Evolutionary conservation across 2,113 vertebrate genomes (phyloP), one percentile per base, ranked within the genome.

Genomic region (Bubo blakistoni): DNA sequence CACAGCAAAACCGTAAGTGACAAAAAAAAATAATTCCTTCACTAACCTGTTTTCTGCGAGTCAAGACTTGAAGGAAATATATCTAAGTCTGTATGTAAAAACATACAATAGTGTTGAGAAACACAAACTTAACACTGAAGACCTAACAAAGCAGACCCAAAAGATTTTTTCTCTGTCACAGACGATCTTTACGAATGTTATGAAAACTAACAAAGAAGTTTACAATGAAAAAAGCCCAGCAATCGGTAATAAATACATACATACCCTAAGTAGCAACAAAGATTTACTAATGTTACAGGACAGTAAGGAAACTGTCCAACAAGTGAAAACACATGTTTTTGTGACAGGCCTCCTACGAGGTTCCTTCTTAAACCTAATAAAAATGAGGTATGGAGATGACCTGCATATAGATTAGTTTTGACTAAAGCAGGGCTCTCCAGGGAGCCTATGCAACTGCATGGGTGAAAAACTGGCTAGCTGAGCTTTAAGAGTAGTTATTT

Each of bases 71-170:
- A 70, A 89, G 11, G 49, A 85, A 67, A 3, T 59, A 62, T 7
- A 29, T 22, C 4, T 19, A 58, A 67, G 32, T 32, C 26, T 20
- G 34, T 24, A 72, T 3, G 16, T 77, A 65, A 77, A 81, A 85
- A 65, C 5, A 34, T 4, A 66, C 0, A 0, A 49, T 44, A 42
- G 30, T 38, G 3, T 36, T 32, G 26, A n/a, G 44, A 82, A 91
- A 73, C 47, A 74, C 34, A 77, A 66, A 36, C 32, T 65, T 44
- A 54, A 38, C 16, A 58, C 15, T 34, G 30, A 74, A 79, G 46
- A 59, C 32, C 38, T 59, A 82, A 69, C 36, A 82, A 57, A 73
- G 21, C 47, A 63, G 77, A 79, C 14, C 15, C 65, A 36, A 58
- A 63, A 52, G 17, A 9, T 19, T 69, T 81, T 70, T 65, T 17